A percentile compares a stretch with the other conserved stretches of the same genome.
Conservation (phyloP, 1,140 invertebrate species). For the Brachionus sp. region DNA sequence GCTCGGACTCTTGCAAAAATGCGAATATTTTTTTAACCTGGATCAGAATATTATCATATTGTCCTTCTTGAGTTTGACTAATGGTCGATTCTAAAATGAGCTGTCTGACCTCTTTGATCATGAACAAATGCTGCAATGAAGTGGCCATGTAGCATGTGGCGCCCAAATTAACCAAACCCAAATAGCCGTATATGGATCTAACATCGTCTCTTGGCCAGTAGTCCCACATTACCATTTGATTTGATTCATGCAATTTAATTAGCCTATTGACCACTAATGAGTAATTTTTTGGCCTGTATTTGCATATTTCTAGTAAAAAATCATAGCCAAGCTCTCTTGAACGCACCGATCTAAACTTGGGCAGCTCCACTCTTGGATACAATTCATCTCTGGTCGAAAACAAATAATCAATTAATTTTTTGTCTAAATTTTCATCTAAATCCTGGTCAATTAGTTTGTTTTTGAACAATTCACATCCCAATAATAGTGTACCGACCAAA, state of each 20-base stretch:
- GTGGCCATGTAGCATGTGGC: slow-evolving; percentile 96
- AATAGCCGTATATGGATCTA: slow-evolving; percentile 63
- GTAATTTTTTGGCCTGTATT: neutral
- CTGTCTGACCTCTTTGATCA: slow-evolving; percentile 84
- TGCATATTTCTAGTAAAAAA: slow-evolving; percentile 20
- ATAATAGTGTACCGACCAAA: neutral
- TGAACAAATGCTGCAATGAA: slow-evolving; percentile 90
- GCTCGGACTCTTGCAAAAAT: slow-evolving; percentile 84
- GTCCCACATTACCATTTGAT: neutral
- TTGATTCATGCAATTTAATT: neutral
- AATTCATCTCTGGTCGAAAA: neutral
- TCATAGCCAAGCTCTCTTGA: neutral
- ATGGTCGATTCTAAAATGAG: slow-evolving; percentile 69
- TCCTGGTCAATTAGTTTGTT: neutral
- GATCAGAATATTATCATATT: slow-evolving; percentile 75
- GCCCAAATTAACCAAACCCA: slow-evolving; percentile 87
- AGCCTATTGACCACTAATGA: neutral
- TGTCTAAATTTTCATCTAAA: neutral
- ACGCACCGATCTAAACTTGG: neutral
- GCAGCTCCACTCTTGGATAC: slow-evolving; percentile 5
- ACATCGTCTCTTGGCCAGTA: slow-evolving; percentile 42
- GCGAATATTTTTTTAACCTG: slow-evolving; percentile 92
- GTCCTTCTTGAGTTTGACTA: slow-evolving; percentile 62
- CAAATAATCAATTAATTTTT: slow-evolving; percentile 8
- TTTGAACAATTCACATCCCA: neutral